Conservation (phyloP, 2,888 invertebrate species). For the Lampropteryx suffumata region DNA sequence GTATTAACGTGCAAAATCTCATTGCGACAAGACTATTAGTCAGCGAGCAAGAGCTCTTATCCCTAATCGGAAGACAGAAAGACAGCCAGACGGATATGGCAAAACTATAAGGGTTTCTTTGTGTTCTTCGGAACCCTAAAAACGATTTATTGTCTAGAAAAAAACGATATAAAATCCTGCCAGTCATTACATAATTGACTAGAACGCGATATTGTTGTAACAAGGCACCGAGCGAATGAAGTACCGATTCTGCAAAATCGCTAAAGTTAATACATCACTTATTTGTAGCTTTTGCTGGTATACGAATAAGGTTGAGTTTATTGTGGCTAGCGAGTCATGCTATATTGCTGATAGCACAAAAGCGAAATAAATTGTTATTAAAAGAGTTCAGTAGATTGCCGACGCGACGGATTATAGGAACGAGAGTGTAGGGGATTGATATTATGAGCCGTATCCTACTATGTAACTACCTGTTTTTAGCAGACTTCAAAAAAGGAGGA, state of each 20-base stretch:
- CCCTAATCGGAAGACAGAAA: too few relatives aligned
- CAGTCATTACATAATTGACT: conserved; percentile 26
- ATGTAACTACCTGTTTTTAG: too few relatives aligned
- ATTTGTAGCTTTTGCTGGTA: conserved; percentile 21
- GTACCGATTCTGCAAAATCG: conserved; percentile 18
- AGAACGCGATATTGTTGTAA: conserved; percentile 27
- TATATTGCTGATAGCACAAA: conserved; percentile 40
- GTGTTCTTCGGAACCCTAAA: too few relatives aligned
- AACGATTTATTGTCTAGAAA: neutral
- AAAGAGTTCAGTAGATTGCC: conserved; percentile 43
- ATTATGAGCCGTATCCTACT: conserved; percentile 12
- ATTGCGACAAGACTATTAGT: too few relatives aligned
- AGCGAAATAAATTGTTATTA: conserved; percentile 53
- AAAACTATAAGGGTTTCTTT: too few relatives aligned
- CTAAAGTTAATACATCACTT: neutral
- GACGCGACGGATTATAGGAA: conserved; percentile 42
- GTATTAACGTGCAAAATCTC: too few relatives aligned
- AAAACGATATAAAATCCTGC: conserved; percentile 17
- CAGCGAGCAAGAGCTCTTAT: too few relatives aligned
- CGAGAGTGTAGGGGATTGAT: conserved; percentile 39
- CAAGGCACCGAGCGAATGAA: conserved; percentile 12
- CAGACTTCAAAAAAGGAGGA: too few relatives aligned
- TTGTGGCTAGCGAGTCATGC: conserved; percentile 18
- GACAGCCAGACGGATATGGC: too few relatives aligned
- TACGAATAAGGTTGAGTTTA: conserved; percentile 31